A percentile compares a stretch with the other conserved stretches of the same genome.
These are phyloP conservation scores for Caerostris extrusa DNA, from an alignment of 1,140 invertebrate genomes.

Conservation along the genomic window DNA sequence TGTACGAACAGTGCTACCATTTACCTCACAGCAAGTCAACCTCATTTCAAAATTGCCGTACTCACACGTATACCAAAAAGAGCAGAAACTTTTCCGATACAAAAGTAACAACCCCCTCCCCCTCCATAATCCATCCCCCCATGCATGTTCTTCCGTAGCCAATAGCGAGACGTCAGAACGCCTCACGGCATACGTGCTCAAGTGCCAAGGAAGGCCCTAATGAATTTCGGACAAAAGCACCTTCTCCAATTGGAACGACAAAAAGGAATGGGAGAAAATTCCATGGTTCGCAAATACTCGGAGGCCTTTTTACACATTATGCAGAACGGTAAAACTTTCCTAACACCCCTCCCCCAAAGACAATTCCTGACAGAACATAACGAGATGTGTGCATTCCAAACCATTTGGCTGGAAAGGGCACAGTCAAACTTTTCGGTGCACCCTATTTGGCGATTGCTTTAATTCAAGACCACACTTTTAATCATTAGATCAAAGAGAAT, in stretches of 20 bases:
- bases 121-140: not conserved
- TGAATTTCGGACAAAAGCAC: conserved; percentile 61
- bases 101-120: conserved; percentile 12
- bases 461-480: conserved; percentile 76
- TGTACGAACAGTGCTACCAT: too few relatives aligned
- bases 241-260: conserved; percentile 30
- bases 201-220: conserved; percentile 29
- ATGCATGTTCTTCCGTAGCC: not conserved
- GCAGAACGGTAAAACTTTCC: not conserved
- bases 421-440: conserved; percentile 9
- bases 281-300: not conserved
- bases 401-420: not conserved
- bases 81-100: conserved; percentile 5
- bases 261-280: conserved; percentile 47
- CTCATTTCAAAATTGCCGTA: not conserved
- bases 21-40: too few relatives aligned
- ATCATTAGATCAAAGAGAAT: conserved; percentile 67
- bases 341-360: conserved; percentile 11
- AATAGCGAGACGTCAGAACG: not conserved
- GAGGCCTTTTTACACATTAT: not conserved
- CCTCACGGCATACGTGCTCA: conserved; percentile 44
- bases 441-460: conserved; percentile 37
- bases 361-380: conserved; percentile 25
- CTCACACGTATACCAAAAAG: not conserved
- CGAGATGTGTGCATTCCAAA: conserved; percentile 49